Evolutionary conservation across 2,113 vertebrate genomes (phyloP).

Genomic region (Pleuronectes platessa): DNA sequence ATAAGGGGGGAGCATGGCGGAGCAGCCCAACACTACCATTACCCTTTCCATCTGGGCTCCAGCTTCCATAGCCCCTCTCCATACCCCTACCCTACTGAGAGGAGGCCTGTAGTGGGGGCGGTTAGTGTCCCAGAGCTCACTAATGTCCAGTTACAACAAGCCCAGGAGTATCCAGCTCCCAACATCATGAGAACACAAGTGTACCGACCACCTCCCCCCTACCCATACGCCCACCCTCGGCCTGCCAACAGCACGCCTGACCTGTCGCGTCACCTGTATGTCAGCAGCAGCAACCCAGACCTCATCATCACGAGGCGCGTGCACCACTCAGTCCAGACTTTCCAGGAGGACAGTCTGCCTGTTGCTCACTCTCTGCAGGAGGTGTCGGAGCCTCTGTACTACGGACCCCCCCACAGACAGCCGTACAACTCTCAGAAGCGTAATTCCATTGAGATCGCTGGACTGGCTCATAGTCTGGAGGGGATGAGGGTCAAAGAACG

Average conservation of each 20-base stretch:
- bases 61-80: constrained; percentile 93
- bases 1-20: constrained; percentile 91
- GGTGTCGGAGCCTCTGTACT: constrained; percentile 91
- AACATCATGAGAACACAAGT: constrained; percentile 97
- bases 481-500: constrained; percentile 91
- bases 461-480: constrained; percentile 88
- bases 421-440: constrained; percentile 87
- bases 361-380: constrained; percentile 98
- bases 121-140: constrained; percentile 97
- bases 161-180: constrained; percentile 92
- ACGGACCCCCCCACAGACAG: constrained; percentile 82
- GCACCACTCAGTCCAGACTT: constrained; percentile 97
- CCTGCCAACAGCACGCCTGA: constrained; percentile 98
- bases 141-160: constrained; percentile 94
- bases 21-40: constrained; percentile 80
- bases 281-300: constrained; percentile 96
- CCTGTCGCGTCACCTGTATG: constrained; percentile 92
- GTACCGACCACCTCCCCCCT: constrained; percentile 93
- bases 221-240: constrained; percentile 88
- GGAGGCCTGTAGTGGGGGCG: constrained; percentile 91
- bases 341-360: constrained; percentile 96
- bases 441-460: constrained; percentile 95
- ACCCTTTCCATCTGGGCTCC: constrained; percentile 90
- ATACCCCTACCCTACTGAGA: constrained; percentile 89
- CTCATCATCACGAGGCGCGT: constrained; percentile 94